Conservation (phyloP, 2,888 invertebrate genomes). For the Mesorhabditis sp. region DNA sequence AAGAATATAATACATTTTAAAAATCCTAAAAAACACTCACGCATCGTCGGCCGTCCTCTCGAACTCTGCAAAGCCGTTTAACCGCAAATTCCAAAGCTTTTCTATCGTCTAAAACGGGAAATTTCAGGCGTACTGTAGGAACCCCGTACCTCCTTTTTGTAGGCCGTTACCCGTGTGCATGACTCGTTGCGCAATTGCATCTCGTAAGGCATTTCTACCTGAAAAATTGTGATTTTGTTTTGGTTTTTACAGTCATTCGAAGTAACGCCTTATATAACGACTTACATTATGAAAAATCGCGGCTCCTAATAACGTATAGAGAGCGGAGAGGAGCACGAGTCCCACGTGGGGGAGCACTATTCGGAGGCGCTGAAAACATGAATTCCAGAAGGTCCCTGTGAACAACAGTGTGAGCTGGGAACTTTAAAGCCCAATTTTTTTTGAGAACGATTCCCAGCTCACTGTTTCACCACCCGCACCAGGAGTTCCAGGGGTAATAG, state of each 20-base stretch:
- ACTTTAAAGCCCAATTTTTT: too few species aligned
- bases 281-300: conserved; percentile 54
- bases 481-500: too few species aligned
- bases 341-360: conserved; percentile 56
- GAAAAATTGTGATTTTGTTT: conserved; percentile 15
- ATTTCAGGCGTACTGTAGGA: neutral
- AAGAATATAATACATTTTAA: neutral
- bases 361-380: conserved; percentile 48
- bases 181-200: conserved; percentile 52
- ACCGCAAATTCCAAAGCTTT: neutral
- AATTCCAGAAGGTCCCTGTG: neutral
- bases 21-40: conserved; percentile 18
- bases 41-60: conserved; percentile 44
- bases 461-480: too few species aligned
- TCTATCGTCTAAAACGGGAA: neutral
- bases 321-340: conserved; percentile 51
- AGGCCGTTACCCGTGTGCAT: conserved; percentile 35
- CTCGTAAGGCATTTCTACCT: conserved; percentile 55
- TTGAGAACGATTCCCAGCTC: too few species aligned
- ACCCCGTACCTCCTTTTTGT: conserved; percentile 27
- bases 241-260: neutral
- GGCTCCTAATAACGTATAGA: conserved; percentile 55
- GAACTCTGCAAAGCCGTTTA: conserved; percentile 32
- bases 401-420: too few species aligned
- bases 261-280: conserved; percentile 12